Conservation (phyloP, 2,113 vertebrate genomes). For the Ptychochromis oligacanthus region DNA sequence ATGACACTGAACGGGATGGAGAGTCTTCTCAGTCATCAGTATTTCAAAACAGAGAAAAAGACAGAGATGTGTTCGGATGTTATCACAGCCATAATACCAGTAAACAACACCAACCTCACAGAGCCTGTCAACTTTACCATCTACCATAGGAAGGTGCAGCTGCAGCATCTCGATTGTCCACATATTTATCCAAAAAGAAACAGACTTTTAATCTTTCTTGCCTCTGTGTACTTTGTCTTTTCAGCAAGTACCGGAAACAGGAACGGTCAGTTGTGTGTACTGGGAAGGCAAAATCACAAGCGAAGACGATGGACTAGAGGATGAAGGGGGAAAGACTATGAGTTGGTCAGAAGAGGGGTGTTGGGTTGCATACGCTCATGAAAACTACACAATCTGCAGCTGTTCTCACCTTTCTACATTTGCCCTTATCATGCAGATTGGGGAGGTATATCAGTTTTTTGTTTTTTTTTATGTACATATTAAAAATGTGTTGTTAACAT, state of each 20-base stretch:
- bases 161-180: background rate
- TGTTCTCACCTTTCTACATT: conserved; percentile 80
- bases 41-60: conserved; percentile 55
- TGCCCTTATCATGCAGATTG: conserved; percentile 80
- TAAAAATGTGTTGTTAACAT: background rate
- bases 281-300: conserved; percentile 56
- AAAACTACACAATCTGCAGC: conserved; percentile 75
- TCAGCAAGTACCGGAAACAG: conserved; percentile 41
- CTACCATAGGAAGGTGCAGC: conserved; percentile 63
- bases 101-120: conserved; percentile 61
- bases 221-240: accelerated
- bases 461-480: background rate
- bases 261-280: conserved; percentile 76
- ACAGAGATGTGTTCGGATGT: conserved; percentile 71
- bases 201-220: background rate
- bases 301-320: background rate
- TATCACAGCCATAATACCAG: conserved; percentile 58
- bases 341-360: conserved; percentile 79
- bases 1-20: conserved; percentile 66
- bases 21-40: conserved; percentile 61
- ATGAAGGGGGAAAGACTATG: conserved; percentile 29
- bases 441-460: conserved; percentile 49
- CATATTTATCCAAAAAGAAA: background rate
- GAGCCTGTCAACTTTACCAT: conserved; percentile 77
- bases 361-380: conserved; percentile 9